Conservation (phyloP, 2,888 invertebrate species). For the Nomada ferruginata region DNA sequence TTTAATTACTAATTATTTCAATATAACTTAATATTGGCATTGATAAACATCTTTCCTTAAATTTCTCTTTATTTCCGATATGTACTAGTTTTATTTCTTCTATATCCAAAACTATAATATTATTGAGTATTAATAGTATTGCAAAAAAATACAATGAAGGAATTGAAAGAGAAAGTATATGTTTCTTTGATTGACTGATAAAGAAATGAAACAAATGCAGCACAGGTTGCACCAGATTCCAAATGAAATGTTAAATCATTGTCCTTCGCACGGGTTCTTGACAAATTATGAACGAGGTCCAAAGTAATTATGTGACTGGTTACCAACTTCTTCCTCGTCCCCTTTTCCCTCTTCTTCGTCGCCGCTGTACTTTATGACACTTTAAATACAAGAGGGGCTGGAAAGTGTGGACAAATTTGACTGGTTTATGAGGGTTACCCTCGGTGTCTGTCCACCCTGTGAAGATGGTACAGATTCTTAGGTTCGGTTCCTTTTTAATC, state of each 20-base stretch:
- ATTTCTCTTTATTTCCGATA: too few relatives aligned
- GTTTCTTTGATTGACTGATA: too few relatives aligned
- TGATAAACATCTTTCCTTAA: too few relatives aligned
- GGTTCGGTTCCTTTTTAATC: neutral
- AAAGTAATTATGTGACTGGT: slow-evolving; percentile 49
- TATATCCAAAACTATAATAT: too few relatives aligned
- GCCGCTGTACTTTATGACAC: slow-evolving; percentile 72
- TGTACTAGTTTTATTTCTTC: too few relatives aligned
- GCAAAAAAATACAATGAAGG: too few relatives aligned
- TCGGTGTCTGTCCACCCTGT: slow-evolving; percentile 4
- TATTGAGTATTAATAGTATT: too few relatives aligned
- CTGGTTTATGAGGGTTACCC: slow-evolving; percentile 73
- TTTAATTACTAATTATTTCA: too few relatives aligned
- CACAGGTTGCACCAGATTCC: too few relatives aligned
- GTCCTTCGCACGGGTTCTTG: slow-evolving; percentile 17
- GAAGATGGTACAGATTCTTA: slow-evolving; percentile 4
- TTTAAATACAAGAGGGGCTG: slow-evolving; percentile 72
- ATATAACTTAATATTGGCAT: too few relatives aligned
- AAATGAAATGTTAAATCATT: slow-evolving; percentile 5
- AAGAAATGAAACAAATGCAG: too few relatives aligned
- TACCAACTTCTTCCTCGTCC: slow-evolving; percentile 35
- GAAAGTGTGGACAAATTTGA: slow-evolving; percentile 77
- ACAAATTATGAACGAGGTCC: slow-evolving; percentile 42
- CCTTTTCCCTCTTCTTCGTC: slow-evolving; percentile 34
- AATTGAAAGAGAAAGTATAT: too few relatives aligned